phyloP scores from a whole-genome alignment of 2,888 invertebrate genomes.

The Cheilosia grossa region DNA sequence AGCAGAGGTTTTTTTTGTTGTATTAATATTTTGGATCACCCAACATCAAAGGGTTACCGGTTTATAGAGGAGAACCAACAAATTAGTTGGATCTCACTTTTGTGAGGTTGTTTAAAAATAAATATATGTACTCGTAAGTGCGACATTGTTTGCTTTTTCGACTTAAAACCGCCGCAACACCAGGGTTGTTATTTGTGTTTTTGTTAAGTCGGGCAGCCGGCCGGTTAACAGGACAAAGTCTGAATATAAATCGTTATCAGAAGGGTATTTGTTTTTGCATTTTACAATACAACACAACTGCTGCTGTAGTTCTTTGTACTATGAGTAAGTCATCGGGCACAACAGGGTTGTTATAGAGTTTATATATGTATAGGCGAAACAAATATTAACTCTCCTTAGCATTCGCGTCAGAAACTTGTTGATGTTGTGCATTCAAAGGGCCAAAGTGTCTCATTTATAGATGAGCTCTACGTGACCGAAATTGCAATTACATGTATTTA shows the following conservation, averaged over 20 bases:
- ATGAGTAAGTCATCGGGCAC: not conserved
- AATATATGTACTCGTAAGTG: slow-evolving; percentile 6
- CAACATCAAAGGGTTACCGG: slow-evolving; percentile 56
- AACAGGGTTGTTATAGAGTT: slow-evolving; percentile 23
- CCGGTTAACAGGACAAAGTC: slow-evolving; percentile 59
- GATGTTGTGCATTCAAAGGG: too few species aligned
- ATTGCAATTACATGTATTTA: too few species aligned
- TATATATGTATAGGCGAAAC: too few species aligned
- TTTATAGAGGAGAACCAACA: not conserved
- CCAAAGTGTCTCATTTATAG: too few species aligned
- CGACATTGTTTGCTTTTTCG: not conserved
- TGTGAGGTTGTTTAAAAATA: not conserved
- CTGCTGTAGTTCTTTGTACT: slow-evolving; percentile 20
- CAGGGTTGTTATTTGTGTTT: not conserved
- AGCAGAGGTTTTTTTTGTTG: slow-evolving; percentile 6
- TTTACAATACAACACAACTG: slow-evolving; percentile 1
- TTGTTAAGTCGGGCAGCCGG: slow-evolving; percentile 48
- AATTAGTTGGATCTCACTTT: not conserved
- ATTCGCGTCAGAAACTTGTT: too few species aligned
- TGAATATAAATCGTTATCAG: slow-evolving; percentile 38
- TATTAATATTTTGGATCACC: not conserved
- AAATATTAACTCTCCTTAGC: too few species aligned
- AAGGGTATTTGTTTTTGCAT: not conserved
- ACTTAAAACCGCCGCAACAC: not conserved
- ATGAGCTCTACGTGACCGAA: too few species aligned